Evolutionary conservation across 2,888 invertebrate species (phyloP).

Genomic region (Cantharis rufa): DNA sequence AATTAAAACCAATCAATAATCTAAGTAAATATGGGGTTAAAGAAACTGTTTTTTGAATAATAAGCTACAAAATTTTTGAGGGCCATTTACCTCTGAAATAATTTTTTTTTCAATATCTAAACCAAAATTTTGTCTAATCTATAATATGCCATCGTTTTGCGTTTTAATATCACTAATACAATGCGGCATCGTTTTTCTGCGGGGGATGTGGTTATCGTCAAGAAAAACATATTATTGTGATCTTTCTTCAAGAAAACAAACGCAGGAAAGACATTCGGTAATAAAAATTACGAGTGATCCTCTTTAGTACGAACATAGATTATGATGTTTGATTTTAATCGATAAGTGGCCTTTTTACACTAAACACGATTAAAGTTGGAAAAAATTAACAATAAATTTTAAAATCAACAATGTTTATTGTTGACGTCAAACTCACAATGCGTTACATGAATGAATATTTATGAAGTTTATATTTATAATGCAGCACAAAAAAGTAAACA

Average conservation of each 20-base stretch:
- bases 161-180: neutral
- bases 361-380: neutral
- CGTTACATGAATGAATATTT: neutral
- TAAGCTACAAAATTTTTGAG: neutral
- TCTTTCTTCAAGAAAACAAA: neutral
- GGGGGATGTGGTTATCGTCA: neutral
- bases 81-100: no score
- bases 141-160: neutral
- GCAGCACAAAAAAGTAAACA: neutral
- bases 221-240: neutral
- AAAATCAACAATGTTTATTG: neutral
- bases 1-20: neutral
- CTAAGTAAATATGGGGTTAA: neutral
- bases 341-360: neutral
- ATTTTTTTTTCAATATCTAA: no score
- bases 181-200: neutral
- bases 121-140: no score
- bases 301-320: neutral
- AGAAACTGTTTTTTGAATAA: neutral
- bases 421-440: neutral
- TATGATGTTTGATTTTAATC: neutral
- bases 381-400: neutral
- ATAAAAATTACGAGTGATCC: neutral
- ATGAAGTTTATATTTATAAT: neutral
- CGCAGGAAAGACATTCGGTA: neutral